Evolutionary conservation across 2,888 invertebrate genomes (phyloP).

Genomic region (Notocelia uddmanniana): DNA sequence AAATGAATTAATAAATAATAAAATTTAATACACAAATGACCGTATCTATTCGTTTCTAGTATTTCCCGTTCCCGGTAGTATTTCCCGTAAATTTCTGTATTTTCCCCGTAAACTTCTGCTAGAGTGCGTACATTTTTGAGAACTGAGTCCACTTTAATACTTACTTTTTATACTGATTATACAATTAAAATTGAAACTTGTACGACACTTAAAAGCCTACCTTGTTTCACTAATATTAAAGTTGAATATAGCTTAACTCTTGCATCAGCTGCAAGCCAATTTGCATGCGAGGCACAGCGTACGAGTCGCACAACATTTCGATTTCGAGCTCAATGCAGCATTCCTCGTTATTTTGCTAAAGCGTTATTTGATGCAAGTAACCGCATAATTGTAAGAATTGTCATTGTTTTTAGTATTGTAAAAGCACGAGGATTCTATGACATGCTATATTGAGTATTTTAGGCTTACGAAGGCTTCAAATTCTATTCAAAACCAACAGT

Average conservation of each 20-base stretch:
- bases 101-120: too few relatives aligned
- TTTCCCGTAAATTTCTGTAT: too few relatives aligned
- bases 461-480: neutral
- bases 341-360: conserved; percentile 58
- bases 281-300: conserved; percentile 57
- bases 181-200: neutral
- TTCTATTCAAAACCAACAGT: neutral
- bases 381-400: conserved; percentile 49
- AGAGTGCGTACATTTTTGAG: neutral
- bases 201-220: neutral
- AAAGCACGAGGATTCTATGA: neutral
- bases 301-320: conserved; percentile 60
- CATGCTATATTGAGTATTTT: conserved; percentile 1
- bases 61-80: too few relatives aligned
- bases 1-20: too few relatives aligned
- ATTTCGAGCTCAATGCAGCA: conserved; percentile 63
- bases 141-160: neutral
- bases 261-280: conserved; percentile 12
- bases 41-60: too few relatives aligned
- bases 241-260: conserved; percentile 9
- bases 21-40: too few relatives aligned
- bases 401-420: neutral
- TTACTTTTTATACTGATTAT: neutral
- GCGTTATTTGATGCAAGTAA: conserved; percentile 54
- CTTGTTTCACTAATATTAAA: neutral